These are phyloP conservation scores for Protobothrops mucrosquamatus DNA, from an alignment of 2,113 vertebrate species.

Conservation along the genomic window DNA sequence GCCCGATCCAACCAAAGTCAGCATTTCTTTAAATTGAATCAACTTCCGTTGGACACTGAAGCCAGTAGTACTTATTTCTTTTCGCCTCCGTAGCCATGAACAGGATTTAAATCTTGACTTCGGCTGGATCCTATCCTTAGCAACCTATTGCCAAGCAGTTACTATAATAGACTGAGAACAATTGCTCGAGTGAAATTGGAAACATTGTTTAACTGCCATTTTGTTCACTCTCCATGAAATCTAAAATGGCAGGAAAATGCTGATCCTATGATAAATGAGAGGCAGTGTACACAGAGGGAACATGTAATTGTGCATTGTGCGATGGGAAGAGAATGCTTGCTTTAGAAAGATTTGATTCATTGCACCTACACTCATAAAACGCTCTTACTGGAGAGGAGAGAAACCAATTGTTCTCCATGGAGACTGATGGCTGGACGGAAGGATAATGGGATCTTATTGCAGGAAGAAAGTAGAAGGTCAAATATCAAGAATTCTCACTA, in stretches of 20 bases:
- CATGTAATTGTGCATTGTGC: constrained; percentile 31
- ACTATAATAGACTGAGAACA: background rate
- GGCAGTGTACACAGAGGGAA: constrained; percentile 20
- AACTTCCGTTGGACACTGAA: background rate
- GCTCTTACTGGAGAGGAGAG: background rate
- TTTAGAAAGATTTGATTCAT: constrained; percentile 30
- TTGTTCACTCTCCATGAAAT: constrained; percentile 33
- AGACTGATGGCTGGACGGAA: constrained; percentile 16
- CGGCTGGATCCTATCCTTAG: background rate
- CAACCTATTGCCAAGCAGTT: background rate
- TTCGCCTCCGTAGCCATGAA: background rate
- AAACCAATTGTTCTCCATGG: constrained; percentile 35
- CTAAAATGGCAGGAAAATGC: constrained; percentile 37
- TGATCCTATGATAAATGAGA: constrained; percentile 28
- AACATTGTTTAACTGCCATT: constrained; percentile 24
- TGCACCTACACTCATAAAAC: constrained; percentile 22
- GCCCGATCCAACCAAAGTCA: background rate
- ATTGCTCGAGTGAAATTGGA: constrained; percentile 12
- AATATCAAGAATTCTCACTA: constrained; percentile 16
- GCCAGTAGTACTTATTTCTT: background rate
- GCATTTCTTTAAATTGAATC: background rate
- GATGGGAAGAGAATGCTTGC: constrained; percentile 24
- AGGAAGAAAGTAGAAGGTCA: constrained; percentile 21
- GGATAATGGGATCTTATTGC: constrained; percentile 20
- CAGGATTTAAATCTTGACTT: background rate